Evolutionary conservation across 2,888 invertebrate species (phyloP), one percentile per base, ranked within the genome.

Genomic region (Uropetala carovei): DNA sequence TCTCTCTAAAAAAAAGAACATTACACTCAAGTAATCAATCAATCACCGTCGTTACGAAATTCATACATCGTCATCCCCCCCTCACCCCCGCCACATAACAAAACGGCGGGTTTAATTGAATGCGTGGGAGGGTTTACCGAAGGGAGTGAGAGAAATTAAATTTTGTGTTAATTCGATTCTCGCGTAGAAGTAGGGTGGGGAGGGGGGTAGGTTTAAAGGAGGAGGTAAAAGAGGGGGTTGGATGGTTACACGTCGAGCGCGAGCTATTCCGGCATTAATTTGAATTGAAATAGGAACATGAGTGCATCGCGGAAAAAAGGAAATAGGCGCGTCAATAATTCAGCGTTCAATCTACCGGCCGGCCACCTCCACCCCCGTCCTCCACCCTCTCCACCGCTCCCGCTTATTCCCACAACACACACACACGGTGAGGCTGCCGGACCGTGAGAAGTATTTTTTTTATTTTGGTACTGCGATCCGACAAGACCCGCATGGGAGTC

Each of bases 41-140:
- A 75, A 75, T 75, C 75, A 75, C 43, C 43, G 5, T 43, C 43
- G 43, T 43, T 43, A 43, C 43, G 43, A 75, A 75, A 75, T 75
- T 75, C 75, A 75, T 75, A 43, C 43, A 43, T 5, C n/a, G n/a
- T n/a, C 43, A 43, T 43, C 43, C 5, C 43, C 43, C 43, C 43
- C 1, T 75, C n/a, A n/a, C 75, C 13, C 75, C 14, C 22, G 75
- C 27, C 22, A 75, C 22, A 75, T 75, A 75, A 75, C 75, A 75
- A 75, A 22, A 75, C 75, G 75, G 22, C 75, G 22, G 3, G 75
- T 27, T 75, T 75, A 75, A 75, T 75, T 75, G 75, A 75, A 75
- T 75, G 75, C 22, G 22, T 75, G 75, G 68, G 68, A 68, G 18
- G 75, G 75, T 75, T 75, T 75, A 75, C 22, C 75, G 75, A 68